Conservation (phyloP, 2,888 invertebrate species). For the Phengaris arion region DNA sequence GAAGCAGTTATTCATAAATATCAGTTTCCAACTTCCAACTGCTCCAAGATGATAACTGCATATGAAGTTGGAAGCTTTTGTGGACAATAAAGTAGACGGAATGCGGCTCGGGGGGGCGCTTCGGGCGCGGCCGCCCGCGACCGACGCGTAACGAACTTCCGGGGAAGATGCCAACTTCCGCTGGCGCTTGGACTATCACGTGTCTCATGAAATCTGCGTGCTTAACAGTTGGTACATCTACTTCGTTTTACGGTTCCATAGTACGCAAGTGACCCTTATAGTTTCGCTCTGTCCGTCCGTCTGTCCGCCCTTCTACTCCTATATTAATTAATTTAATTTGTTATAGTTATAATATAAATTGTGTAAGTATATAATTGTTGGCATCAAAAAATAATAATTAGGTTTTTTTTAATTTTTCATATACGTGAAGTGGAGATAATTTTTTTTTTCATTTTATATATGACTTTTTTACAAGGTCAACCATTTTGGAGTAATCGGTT, state of each 20-base stretch:
- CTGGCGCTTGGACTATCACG: slow-evolving; percentile 27
- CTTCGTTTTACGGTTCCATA: not conserved
- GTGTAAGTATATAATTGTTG: too few species aligned
- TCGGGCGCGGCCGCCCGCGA: slow-evolving; percentile 25
- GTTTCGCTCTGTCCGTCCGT: too few species aligned
- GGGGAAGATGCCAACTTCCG: slow-evolving; percentile 28
- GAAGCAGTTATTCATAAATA: slow-evolving; percentile 26
- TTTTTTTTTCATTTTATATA: too few species aligned
- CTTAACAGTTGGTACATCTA: not conserved
- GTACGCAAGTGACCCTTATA: too few species aligned
- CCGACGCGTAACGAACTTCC: slow-evolving; percentile 32
- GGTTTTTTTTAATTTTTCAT: too few species aligned
- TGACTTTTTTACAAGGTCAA: too few species aligned
- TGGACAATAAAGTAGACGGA: slow-evolving; percentile 34
- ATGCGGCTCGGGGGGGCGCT: slow-evolving; percentile 36
- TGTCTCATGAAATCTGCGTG: slow-evolving; percentile 19
- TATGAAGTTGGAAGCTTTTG: slow-evolving; percentile 36
- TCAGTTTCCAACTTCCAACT: slow-evolving; percentile 21
- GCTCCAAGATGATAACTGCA: slow-evolving; percentile 30
- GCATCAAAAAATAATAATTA: too few species aligned
- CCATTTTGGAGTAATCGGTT: too few species aligned
- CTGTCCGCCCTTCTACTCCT: too few species aligned
- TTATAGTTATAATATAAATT: too few species aligned
- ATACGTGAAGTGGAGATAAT: too few species aligned
- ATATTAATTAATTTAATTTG: too few species aligned